phyloP scores from a whole-genome alignment of 1,140 invertebrate species.

The Aphaenogaster rudis region DNA sequence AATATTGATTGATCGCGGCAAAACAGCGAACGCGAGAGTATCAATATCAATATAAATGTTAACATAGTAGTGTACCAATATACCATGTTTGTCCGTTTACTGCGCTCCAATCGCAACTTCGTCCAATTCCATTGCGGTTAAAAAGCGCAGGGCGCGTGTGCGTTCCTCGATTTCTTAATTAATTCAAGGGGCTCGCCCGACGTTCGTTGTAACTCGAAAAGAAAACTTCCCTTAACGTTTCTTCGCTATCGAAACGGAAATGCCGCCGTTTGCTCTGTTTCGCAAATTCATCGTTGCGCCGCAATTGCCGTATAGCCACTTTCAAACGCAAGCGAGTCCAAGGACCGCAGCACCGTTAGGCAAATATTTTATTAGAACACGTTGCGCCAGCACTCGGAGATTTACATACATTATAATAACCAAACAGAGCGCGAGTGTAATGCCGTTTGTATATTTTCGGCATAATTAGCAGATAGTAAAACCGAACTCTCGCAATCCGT shows the following conservation, averaged over 20 bases:
- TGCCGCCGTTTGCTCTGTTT: not conserved
- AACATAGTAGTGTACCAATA: not conserved
- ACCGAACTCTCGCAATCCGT: slow-evolving; percentile 25
- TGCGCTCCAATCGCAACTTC: not conserved
- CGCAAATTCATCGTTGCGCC: not conserved
- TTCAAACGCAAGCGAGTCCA: slow-evolving; percentile 7
- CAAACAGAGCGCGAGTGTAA: slow-evolving; percentile 58
- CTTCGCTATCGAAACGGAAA: slow-evolving; percentile 2
- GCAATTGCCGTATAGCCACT: not conserved
- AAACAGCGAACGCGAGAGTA: slow-evolving; percentile 22
- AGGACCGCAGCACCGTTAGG: slow-evolving; percentile 39
- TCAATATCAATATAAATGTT: slow-evolving; percentile 45
- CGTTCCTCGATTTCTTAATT: not conserved
- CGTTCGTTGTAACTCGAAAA: not conserved
- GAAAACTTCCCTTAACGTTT: not conserved
- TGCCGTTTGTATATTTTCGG: slow-evolving; percentile 56
- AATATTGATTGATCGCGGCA: slow-evolving; percentile 38
- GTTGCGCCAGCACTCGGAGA: slow-evolving; percentile 3
- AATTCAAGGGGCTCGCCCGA: not conserved
- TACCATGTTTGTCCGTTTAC: not conserved
- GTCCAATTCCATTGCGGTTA: not conserved
- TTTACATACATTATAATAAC: slow-evolving; percentile 70
- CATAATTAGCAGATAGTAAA: slow-evolving; percentile 58
- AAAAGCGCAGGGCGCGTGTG: not conserved
- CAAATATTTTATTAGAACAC: slow-evolving; percentile 69